Percentiles rank a stretch among this genome's conserved stretches.
These are phyloP conservation scores for Halisarca cf. caerulea DNA, from an alignment of 37 sponge, comb jelly and placozoan genomes.

Conservation along the genomic window DNA sequence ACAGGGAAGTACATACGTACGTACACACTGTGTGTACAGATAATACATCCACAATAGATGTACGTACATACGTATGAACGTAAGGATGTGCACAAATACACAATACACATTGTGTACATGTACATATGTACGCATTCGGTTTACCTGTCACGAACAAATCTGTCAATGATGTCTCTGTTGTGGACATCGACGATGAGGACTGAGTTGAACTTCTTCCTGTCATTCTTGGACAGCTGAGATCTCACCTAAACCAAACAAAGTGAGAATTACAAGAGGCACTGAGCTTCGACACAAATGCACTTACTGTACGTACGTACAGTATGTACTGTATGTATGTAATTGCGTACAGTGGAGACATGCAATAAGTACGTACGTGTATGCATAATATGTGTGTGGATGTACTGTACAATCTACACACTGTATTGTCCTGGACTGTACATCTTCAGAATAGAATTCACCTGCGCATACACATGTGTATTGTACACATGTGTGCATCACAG, in stretches of 20 bases:
- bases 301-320: neutral
- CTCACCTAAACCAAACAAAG: constrained; percentile 75
- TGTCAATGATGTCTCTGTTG: constrained; percentile 97
- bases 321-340: neutral
- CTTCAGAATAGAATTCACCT: too few species aligned
- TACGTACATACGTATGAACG: constrained; percentile 14
- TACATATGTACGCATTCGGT: neutral
- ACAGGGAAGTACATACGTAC: neutral
- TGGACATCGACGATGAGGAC: constrained; percentile 98
- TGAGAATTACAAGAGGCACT: neutral
- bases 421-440: too few species aligned
- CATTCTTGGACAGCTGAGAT: constrained; percentile 92
- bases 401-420: neutral
- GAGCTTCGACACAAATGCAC: neutral
- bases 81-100: neutral
- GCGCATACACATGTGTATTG: too few species aligned
- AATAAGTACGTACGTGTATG: neutral
- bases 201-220: constrained; percentile 98
- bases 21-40: neutral
- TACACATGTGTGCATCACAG: too few species aligned
- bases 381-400: neutral
- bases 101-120: neutral
- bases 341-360: neutral
- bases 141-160: constrained; percentile 96
- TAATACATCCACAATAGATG: neutral